phyloP scores from a whole-genome alignment of 1,140 invertebrate species.

The Eufriesea mexicana region DNA sequence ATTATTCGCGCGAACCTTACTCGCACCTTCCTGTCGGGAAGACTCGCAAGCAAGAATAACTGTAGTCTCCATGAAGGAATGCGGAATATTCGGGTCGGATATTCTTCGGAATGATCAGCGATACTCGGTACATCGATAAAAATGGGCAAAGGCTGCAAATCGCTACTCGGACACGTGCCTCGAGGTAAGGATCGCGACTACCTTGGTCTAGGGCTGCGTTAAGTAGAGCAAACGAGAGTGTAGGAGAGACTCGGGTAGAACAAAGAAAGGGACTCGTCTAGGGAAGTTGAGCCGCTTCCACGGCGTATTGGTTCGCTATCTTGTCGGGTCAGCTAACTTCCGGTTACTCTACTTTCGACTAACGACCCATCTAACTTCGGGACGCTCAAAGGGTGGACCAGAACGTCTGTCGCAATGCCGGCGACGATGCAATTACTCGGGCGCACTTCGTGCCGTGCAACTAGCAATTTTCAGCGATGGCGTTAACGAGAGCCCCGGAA shows the following conservation, averaged over 20 bases:
- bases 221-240: constrained; percentile 18
- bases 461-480: constrained; percentile 46
- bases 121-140: background rate
- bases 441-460: constrained; percentile 29
- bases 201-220: constrained; percentile 10
- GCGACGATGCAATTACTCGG: constrained; percentile 50
- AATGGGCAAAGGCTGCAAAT: background rate
- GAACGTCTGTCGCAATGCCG: constrained; percentile 39
- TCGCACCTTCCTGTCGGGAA: no score
- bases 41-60: no score
- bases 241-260: background rate
- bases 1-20: no score
- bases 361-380: constrained; percentile 55
- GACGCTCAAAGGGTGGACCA: constrained; percentile 45
- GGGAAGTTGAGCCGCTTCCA: background rate
- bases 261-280: constrained; percentile 9
- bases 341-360: constrained; percentile 46
- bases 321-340: constrained; percentile 42
- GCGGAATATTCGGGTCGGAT: background rate
- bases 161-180: no score
- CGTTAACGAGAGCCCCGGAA: constrained; percentile 31
- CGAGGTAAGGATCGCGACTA: background rate
- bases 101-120: background rate
- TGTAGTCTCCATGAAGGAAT: background rate
- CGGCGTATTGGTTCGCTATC: background rate